Conservation (phyloP, 2,797 vertebrate genomes). For the Acropternis orthonyx region DNA sequence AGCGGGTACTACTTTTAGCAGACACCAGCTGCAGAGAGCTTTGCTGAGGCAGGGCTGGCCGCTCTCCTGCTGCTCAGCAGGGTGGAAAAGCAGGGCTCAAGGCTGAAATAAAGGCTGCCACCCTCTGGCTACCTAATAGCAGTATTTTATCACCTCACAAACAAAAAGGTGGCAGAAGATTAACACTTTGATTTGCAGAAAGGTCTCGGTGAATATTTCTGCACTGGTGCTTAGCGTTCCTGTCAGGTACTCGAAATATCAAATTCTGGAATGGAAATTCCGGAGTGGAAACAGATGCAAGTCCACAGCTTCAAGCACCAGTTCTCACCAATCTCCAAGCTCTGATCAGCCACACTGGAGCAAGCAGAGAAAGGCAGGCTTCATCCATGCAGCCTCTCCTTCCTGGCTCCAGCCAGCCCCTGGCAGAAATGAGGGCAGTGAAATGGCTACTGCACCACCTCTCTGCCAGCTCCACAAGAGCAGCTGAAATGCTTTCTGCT, state of each 20-base stretch:
- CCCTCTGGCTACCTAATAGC: neutral
- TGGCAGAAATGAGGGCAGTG: neutral
- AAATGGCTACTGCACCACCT: neutral
- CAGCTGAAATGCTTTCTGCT: neutral
- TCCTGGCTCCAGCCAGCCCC: neutral
- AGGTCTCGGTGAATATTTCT: neutral
- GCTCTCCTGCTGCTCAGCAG: neutral
- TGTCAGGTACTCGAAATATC: neutral
- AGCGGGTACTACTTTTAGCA: neutral
- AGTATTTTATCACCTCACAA: neutral
- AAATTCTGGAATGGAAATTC: neutral
- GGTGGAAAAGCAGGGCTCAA: neutral
- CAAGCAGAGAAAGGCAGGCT: neutral
- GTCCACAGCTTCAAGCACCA: neutral
- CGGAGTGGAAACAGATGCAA: neutral
- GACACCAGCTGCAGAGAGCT: neutral
- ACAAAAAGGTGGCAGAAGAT: neutral
- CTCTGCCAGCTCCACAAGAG: neutral
- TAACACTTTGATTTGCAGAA: neutral
- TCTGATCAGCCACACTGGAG: neutral
- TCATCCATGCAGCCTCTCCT: neutral
- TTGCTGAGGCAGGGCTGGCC: rapidly evolving
- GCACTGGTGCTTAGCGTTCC: neutral
- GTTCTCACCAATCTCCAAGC: neutral
- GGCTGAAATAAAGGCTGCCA: neutral